Conservation (phyloP, 92 coral and sea anemone species). For the Desmophyllum pertusum region DNA sequence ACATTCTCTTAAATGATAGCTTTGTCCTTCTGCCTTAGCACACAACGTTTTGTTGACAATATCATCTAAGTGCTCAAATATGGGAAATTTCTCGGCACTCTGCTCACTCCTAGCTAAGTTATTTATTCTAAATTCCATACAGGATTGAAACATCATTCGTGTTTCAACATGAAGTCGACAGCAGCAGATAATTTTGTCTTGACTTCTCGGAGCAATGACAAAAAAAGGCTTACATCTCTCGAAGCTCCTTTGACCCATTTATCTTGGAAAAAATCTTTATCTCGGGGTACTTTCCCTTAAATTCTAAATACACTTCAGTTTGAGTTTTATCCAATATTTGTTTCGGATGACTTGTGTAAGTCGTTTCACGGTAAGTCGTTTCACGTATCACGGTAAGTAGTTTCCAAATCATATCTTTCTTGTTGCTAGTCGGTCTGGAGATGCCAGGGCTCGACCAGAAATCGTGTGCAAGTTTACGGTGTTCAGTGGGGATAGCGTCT, state of each 20-base stretch:
- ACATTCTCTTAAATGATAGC: constrained; percentile 36
- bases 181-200: constrained; percentile 64
- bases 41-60: constrained; percentile 48
- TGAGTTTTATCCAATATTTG: constrained; percentile 41
- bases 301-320: constrained; percentile 26
- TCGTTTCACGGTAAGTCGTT: constrained; percentile 13
- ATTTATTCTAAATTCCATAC: constrained; percentile 51
- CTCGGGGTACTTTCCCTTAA: constrained; percentile 7
- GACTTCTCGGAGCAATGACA: constrained; percentile 40
- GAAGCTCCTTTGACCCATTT: constrained; percentile 65
- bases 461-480: too few relatives aligned
- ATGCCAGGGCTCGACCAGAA: constrained; percentile 53
- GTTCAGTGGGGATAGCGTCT: too few relatives aligned
- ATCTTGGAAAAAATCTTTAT: too few relatives aligned
- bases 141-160: constrained; percentile 46
- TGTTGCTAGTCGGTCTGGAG: constrained; percentile 40
- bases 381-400: constrained; percentile 7
- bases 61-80: constrained; percentile 36
- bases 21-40: constrained; percentile 19
- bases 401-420: constrained; percentile 36
- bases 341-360: constrained; percentile 5
- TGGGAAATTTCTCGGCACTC: too few relatives aligned
- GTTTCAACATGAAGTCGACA: constrained; percentile 66
- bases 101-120: neutral
- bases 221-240: constrained; percentile 68